These are phyloP conservation scores for Rhinichthys osculus DNA, from an alignment of 2,797 vertebrate species.

Conservation along the genomic window DNA sequence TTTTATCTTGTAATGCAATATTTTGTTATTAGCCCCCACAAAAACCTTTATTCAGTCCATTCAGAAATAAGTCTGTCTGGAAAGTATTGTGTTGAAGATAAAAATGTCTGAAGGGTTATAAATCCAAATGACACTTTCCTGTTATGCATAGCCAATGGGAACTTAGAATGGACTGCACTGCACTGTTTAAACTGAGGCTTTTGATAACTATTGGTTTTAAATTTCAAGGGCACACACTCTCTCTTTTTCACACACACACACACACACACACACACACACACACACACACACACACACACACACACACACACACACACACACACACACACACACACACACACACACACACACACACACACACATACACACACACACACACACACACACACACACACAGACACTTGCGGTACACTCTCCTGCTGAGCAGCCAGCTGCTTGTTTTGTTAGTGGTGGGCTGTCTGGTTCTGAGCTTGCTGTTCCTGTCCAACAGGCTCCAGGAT, in stretches of 20 bases:
- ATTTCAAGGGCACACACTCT: constrained; percentile 2
- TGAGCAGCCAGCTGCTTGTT: constrained; percentile 63
- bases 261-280: constrained; percentile 12
- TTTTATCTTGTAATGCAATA: neutral
- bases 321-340: constrained; percentile 11
- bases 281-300: constrained; percentile 11
- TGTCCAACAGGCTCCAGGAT: constrained; percentile 51
- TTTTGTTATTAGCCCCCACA: neutral
- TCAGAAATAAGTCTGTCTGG: neutral
- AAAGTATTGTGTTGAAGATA: neutral
- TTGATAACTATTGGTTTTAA: constrained; percentile 44
- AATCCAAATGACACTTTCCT: neutral
- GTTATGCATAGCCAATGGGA: neutral
- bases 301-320: constrained; percentile 11
- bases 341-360: constrained; percentile 11
- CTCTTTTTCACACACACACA: neutral
- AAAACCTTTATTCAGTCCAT: neutral
- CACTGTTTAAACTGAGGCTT: constrained; percentile 1
- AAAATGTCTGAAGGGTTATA: neutral
- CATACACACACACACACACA: constrained; percentile 10
- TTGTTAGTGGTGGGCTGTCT: constrained; percentile 52
- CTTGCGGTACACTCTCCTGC: constrained; percentile 34
- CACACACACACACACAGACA: constrained; percentile 5
- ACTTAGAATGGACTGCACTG: neutral
- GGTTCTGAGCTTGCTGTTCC: constrained; percentile 52